A percentile compares a stretch with the other conserved stretches of the same genome.
These are phyloP conservation scores for Caenorhabditis brenneri DNA, from an alignment of 1,140 invertebrate genomes.

Conservation along the genomic window DNA sequence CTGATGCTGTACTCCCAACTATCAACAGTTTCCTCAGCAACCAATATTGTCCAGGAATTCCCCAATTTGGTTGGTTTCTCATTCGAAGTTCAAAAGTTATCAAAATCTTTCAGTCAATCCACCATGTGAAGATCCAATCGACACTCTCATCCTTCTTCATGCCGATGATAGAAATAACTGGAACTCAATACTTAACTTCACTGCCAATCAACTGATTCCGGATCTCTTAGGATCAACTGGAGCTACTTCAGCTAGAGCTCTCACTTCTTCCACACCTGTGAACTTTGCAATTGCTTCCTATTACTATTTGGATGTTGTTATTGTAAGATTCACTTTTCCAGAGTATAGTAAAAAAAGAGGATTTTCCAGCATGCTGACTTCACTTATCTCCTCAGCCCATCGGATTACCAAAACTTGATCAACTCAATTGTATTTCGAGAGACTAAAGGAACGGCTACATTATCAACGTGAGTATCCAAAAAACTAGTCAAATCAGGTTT, in stretches of 20 bases:
- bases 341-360: background rate
- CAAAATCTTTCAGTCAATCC: background rate
- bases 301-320: background rate
- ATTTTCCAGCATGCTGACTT: conserved; percentile 18
- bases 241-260: background rate
- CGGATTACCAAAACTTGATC: background rate
- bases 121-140: conserved; percentile 10
- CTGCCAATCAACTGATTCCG: background rate
- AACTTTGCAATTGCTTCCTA: background rate
- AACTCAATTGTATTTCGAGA: background rate
- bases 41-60: conserved; percentile 35
- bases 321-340: background rate
- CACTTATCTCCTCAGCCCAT: background rate
- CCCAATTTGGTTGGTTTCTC: background rate
- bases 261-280: background rate
- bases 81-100: background rate
- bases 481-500: too few species aligned
- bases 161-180: conserved; percentile 16
- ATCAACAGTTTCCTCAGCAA: background rate
- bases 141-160: conserved; percentile 15
- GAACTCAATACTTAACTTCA: conserved; percentile 4
- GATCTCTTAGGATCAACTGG: background rate
- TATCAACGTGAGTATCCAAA: conserved; percentile 32
- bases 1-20: conserved; percentile 16
- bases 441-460: conserved; percentile 15